Percentiles rank a stretch among this genome's conserved stretches.
Evolutionary conservation across 2,113 vertebrate genomes (phyloP).

Genomic region (Cnemophilus loriae): DNA sequence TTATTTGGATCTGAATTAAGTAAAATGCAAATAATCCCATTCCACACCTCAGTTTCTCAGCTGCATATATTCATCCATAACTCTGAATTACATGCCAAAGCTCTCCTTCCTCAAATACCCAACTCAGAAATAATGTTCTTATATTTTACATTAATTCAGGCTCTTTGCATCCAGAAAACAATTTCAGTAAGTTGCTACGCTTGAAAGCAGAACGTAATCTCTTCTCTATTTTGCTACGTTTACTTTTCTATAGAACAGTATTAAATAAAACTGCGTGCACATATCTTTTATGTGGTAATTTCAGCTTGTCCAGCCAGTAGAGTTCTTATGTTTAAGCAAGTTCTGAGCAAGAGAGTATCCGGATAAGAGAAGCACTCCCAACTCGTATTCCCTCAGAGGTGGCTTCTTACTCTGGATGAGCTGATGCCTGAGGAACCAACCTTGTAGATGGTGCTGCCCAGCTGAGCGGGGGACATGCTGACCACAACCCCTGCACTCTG

Average conservation of each 20-base stretch:
- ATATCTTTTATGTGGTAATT: neutral
- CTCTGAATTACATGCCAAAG: neutral
- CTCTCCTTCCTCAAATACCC: neutral
- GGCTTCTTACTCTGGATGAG: neutral
- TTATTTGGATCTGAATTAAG: neutral
- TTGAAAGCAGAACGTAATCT: neutral
- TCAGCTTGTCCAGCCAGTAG: neutral
- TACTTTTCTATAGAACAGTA: neutral
- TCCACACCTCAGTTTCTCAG: neutral
- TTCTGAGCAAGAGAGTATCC: neutral
- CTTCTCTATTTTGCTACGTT: neutral
- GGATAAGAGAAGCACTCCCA: neutral
- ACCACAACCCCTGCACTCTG: slow-evolving; percentile 91
- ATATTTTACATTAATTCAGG: neutral
- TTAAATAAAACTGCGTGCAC: neutral
- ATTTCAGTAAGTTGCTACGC: neutral
- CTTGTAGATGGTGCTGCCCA: slow-evolving; percentile 96
- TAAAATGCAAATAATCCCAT: neutral
- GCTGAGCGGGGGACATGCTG: slow-evolving; percentile 97
- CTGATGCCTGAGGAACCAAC: slow-evolving; percentile 50
- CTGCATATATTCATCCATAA: neutral
- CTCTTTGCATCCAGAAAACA: neutral
- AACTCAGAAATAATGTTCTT: neutral
- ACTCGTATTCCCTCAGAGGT: neutral
- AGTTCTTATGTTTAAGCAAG: neutral